These are phyloP conservation scores for Epinephelus lanceolatus DNA, from an alignment of 2,113 vertebrate species.

Conservation along the genomic window DNA sequence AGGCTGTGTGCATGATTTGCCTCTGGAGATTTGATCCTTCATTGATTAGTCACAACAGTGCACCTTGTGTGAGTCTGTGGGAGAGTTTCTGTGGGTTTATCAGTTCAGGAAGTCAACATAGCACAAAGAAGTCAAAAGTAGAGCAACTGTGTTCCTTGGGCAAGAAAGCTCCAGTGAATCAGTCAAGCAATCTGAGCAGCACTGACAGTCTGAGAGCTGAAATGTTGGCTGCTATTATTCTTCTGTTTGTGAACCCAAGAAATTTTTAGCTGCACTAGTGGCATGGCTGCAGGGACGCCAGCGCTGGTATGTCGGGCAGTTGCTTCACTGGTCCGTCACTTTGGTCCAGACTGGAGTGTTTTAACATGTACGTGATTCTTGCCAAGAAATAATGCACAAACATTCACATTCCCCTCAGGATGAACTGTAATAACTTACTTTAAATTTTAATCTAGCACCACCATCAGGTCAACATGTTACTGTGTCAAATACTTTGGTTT, in stretches of 20 bases:
- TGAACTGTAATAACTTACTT: not conserved
- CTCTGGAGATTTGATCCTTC: no score
- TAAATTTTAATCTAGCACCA: not conserved
- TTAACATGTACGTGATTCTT: not conserved
- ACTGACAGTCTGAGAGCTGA: slow-evolving; percentile 40
- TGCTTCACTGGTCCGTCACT: not conserved
- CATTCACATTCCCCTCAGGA: not conserved
- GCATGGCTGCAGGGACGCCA: not conserved
- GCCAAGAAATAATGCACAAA: not conserved
- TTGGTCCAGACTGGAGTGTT: not conserved
- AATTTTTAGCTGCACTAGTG: not conserved
- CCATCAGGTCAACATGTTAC: not conserved
- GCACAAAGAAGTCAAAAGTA: slow-evolving; percentile 39
- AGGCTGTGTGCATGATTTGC: not conserved
- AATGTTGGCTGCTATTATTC: slow-evolving; percentile 18
- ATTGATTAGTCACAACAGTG: not conserved
- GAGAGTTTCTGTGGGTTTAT: not conserved
- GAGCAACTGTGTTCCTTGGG: slow-evolving; percentile 53
- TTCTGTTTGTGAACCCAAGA: not conserved
- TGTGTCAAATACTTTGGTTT: not conserved
- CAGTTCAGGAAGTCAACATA: slow-evolving; percentile 4
- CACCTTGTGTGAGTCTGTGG: not conserved
- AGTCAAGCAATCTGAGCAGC: slow-evolving; percentile 56
- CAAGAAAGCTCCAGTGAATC: slow-evolving; percentile 49
- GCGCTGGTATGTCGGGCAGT: not conserved